A percentile compares a stretch with the other conserved stretches of the same genome.
Evolutionary conservation across 2,113 vertebrate genomes (phyloP).

Genomic region (Antechinus flavipes): DNA sequence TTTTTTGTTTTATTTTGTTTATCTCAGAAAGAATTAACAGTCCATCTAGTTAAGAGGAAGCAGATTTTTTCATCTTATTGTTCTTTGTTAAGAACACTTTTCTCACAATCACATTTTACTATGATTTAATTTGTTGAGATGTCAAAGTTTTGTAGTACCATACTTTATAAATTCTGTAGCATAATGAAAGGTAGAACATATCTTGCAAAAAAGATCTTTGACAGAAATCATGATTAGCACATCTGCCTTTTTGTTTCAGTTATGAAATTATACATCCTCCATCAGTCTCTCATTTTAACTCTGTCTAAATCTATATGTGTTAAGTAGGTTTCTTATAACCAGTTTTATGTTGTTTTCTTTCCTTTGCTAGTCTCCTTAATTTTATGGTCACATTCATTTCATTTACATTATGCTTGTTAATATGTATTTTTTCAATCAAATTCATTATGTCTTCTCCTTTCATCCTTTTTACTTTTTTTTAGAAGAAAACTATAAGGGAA

Average conservation of each 20-base stretch:
- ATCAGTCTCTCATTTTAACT: background rate
- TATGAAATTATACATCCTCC: background rate
- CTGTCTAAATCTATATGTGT: no score
- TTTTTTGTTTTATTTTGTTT: background rate
- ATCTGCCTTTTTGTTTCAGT: background rate
- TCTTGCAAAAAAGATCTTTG: no score
- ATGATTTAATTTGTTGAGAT: slow-evolving; percentile 40
- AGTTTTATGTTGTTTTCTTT: background rate
- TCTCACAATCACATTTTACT: slow-evolving; percentile 12
- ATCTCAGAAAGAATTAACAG: background rate
- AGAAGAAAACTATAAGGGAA: no score
- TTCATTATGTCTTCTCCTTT: no score
- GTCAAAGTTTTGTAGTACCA: background rate
- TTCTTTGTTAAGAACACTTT: slow-evolving; percentile 1
- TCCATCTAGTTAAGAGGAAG: background rate
- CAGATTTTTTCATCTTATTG: rapidly evolving
- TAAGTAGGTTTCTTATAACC: background rate
- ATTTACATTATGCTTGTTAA: background rate
- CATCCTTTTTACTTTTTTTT: no score
- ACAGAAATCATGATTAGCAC: background rate
- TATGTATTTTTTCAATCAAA: background rate
- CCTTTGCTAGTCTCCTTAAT: background rate
- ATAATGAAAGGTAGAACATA: background rate
- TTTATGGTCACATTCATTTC: background rate
- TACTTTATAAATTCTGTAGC: background rate